Percentiles rank a stretch among this genome's conserved stretches.
phyloP scores from a whole-genome alignment of 2,797 vertebrate species.

The Parambassis ranga region DNA sequence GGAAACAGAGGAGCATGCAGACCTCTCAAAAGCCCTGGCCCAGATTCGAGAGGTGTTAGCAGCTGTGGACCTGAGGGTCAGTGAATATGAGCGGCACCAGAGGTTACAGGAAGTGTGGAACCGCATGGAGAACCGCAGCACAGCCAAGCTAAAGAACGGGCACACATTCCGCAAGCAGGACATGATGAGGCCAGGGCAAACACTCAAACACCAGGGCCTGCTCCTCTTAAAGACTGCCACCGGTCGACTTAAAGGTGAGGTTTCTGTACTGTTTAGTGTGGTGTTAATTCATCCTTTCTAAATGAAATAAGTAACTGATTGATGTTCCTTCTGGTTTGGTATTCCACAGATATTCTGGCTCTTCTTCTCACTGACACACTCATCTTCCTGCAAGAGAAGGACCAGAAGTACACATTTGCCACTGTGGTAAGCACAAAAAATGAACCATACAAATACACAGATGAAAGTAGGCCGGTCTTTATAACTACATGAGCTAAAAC shows the following conservation, averaged over 20 bases:
- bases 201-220: conserved; percentile 85
- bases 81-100: conserved; percentile 89
- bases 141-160: conserved; percentile 90
- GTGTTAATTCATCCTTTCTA: neutral
- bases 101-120: conserved; percentile 87
- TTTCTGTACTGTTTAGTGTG: neutral
- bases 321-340: conserved; percentile 18
- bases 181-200: conserved; percentile 82
- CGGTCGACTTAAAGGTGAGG: conserved; percentile 91
- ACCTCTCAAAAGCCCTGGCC: conserved; percentile 84
- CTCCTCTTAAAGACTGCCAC: conserved; percentile 96
- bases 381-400: conserved; percentile 96
- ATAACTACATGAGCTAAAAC: no score
- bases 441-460: neutral
- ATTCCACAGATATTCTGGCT: conserved; percentile 86
- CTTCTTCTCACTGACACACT: conserved; percentile 91
- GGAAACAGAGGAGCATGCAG: conserved; percentile 85
- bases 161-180: conserved; percentile 91
- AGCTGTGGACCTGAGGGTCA: conserved; percentile 89
- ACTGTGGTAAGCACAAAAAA: conserved; percentile 84
- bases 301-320: neutral
- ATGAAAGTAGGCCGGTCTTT: no score
- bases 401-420: conserved; percentile 96
- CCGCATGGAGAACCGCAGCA: conserved; percentile 92
- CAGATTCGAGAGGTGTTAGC: conserved; percentile 89